Base-by-base conservation (phyloP, 2,113 vertebrate species). In the Leiothrix lutea region DNA sequence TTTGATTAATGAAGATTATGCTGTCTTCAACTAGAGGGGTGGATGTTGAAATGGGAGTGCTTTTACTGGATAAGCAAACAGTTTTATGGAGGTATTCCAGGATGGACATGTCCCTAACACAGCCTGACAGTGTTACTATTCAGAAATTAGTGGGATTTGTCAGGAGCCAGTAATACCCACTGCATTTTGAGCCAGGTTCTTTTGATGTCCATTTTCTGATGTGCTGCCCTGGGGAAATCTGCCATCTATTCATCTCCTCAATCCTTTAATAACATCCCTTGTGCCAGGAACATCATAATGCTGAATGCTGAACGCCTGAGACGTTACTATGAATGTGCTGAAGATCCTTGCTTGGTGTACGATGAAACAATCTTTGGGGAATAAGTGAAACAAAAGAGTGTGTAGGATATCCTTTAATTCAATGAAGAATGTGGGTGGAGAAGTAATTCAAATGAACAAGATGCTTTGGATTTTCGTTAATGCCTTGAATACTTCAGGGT, bases 391-490 rank as follows among this genome's bases (percentile, higher is more conserved):
- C 95, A 94, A 94, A 97, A 79, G 92, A 14, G 0, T 1, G 20
- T 94, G 94, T 96, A 95, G 95, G 96, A 97, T 97, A 96, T 97
- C 96, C 95, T 95, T 92, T 96, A 95, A 97, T 96, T 97, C 94
- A 97, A 81, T 96, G 94, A 95, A 92, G 91, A 96, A 96, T 97
- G 95, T 96, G 95, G 95, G 96, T 92, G 95, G 95, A 95, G 94
- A 93, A 96, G 95, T 86, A 92, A 89, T 92, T 92, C 86, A 94
- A 97, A 94, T 80, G 82, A 97, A 92, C 91, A 87, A 97, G 89
- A 89, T 92, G 89, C 89, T 94, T 92, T 79, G 80, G 91, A 91
- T 94, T 89, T 95, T 96, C 5, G 0, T 80, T 92, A 92, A 92
- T 94, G 77, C 69, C 70, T 95, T 35, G 73, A 95, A 89, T 91